These are phyloP conservation scores for Sminthurinus signatus DNA, from an alignment of 1,140 invertebrate genomes.

Conservation along the genomic window DNA sequence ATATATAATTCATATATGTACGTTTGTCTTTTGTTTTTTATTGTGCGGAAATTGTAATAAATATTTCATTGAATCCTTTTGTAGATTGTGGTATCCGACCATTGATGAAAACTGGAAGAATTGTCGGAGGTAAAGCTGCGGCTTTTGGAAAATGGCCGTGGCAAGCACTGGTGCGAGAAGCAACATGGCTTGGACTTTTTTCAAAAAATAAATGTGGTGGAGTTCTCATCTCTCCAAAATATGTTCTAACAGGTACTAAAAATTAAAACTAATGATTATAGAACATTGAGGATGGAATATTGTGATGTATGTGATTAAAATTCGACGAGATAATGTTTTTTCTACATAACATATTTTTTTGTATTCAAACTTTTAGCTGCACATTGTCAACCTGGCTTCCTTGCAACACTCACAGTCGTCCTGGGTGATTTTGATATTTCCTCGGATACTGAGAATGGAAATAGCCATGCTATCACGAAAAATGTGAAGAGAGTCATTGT, in stretches of 20 bases:
- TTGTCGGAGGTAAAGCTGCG: conserved; percentile 81
- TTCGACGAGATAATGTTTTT: conserved; percentile 81
- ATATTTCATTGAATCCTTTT: too few species aligned
- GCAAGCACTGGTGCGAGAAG: conserved; percentile 83
- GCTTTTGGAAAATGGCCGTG: conserved; percentile 85
- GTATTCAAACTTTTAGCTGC: too few species aligned
- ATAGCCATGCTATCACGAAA: conserved; percentile 64
- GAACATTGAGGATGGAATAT: too few species aligned
- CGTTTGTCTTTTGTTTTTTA: too few species aligned
- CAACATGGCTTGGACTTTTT: conserved; percentile 85
- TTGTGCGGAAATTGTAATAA: too few species aligned
- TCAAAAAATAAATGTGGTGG: conserved; percentile 96
- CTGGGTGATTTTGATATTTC: conserved; percentile 86
- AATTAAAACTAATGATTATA: too few species aligned
- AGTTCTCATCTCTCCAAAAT: conserved; percentile 75
- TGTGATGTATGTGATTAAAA: too few species aligned
- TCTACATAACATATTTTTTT: conserved; percentile 73
- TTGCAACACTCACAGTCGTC: conserved; percentile 80
- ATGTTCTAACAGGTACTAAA: conserved; percentile 57
- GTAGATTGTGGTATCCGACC: conserved; percentile 81
- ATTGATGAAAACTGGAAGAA: conserved; percentile 61
- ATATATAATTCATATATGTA: too few species aligned
- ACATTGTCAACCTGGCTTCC: conserved; percentile 88
- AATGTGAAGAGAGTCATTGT: conserved; percentile 82
- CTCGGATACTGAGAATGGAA: conserved; percentile 60